A percentile compares a stretch with the other conserved stretches of the same genome.
Evolutionary conservation across 2,113 vertebrate genomes (phyloP).

Genomic region (Ceyx melanurus): DNA sequence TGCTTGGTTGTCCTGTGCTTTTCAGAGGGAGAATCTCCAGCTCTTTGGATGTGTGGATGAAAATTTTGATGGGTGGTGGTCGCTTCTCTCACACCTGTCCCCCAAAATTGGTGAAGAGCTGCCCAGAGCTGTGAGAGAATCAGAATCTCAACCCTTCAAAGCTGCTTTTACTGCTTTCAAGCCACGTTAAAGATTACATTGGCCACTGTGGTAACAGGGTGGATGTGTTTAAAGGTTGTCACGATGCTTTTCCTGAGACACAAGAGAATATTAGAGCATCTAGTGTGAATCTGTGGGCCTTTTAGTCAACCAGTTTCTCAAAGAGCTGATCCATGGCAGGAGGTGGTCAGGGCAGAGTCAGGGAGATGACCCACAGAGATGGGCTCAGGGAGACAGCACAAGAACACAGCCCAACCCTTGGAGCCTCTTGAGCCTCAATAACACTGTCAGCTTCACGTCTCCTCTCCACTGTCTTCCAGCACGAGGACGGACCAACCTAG

Average conservation of each 20-base stretch:
- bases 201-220: neutral
- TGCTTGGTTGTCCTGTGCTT: neutral
- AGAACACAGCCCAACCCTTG: neutral
- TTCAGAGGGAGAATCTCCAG: neutral
- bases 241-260: neutral
- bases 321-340: neutral
- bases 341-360: neutral
- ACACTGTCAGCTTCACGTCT: rapidly evolving
- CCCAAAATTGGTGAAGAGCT: neutral
- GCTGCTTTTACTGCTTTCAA: neutral
- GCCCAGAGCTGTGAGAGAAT: neutral
- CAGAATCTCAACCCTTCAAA: neutral
- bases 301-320: neutral
- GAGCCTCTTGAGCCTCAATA: rapidly evolving
- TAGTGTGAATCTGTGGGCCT: rapidly evolving
- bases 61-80: neutral
- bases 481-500: slow-evolving; percentile 95
- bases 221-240: neutral
- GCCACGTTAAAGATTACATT: neutral
- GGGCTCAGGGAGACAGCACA: neutral
- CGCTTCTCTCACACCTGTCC: neutral
- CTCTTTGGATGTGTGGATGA: neutral
- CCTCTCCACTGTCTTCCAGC: slow-evolving; percentile 72
- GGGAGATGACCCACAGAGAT: neutral
- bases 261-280: neutral